Evolutionary conservation across 2,113 vertebrate species (phyloP), one percentile per base, ranked within the genome.

Genomic region (Reinhardtius hippoglossoides): DNA sequence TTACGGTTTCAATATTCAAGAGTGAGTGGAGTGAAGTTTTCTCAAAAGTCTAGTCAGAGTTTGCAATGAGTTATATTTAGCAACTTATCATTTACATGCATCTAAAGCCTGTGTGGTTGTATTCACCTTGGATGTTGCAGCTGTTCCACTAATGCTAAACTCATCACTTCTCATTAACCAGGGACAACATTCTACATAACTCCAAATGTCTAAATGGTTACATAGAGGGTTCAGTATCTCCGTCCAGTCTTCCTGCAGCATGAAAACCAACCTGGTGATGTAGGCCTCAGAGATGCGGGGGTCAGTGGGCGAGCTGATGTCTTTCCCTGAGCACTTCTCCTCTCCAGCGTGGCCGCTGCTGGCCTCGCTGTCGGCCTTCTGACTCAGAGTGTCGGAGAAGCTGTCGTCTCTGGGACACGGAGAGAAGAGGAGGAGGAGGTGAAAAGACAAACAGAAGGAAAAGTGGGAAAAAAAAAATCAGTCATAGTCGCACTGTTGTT

Each of bases 361-460:
- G 82, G 96, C 96, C 87, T 99, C 97, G 2, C 98, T 99, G 94
- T 99, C 97, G 0, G 96, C 97, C 91, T 99, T 99, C 84, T 98
- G 98, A 92, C 98, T 99, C 92, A 99, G 90, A 5, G 96, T 97
- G 89, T 99, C 98, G 3, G 98, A 99, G 93, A 99, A 99, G 2
- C 94, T 96, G 89, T 99, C 98, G 76, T 99, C 98, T 94, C 98
- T 99, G 92, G 78, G 84, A 85, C 71, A 71, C 3, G 57, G 71
- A 83, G 59, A 78, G 52, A 75, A 56, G 74, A 62, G 44, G 50
- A 63, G 7, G 64, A 80, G 75, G 44, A 18, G 60, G n/a, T n/a
- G n/a, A n/a, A 78, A 7, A 79, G 26, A 77, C 46, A 74, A 31
- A 37, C 42, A 52, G 78, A 74, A 21, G 0, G 27, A 67, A 80